Evolutionary conservation across 1,140 invertebrate genomes (phyloP), one percentile per base, ranked within the genome.

Genomic region (Aphaenogaster ashmeadi): DNA sequence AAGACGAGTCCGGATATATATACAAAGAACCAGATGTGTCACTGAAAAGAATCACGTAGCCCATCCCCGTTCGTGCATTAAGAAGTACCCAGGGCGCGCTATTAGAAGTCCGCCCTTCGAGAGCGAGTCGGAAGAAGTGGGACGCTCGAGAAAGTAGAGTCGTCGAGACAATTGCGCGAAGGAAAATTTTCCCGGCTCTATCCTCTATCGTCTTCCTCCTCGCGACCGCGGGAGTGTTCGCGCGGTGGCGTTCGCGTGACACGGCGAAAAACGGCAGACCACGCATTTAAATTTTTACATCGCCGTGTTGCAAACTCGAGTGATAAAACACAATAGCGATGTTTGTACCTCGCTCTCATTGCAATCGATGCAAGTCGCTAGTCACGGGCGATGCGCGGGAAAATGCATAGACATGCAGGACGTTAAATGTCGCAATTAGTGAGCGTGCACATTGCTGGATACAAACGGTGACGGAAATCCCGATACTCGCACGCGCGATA

Each of bases 11-110:
- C 56, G 56, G 54, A 60, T 74, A 60, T 74, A 60, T 74, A 36
- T 74, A 58, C 54, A 72, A 80, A 58, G 81, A 66, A 90, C 90
- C 90, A 91, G 90, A 90, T 91, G 90, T 90, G 89, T 90, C 89
- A 83, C 66, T 62, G 81, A 90, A 91, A 87, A 88, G 72, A 81
- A 81, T 69, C 81, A 72, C 81, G 87, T 54, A 60, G 21, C 71
- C 77, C 27, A 47, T 77, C 67, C 83, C 60, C 56, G 41, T 90
- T 88, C 67, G 62, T 62, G 89, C 77, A 64, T 67, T 87, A 79
- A 83, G 88, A 56, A 83, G 38, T 60, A 75, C 33, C 77, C 69
- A n/a, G 79, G 69, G 74, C 58, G 74, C 74, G 36, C 81, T 77
- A 90, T 90, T 91, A 81, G 81, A 90, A 90, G 90, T 86, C 74